Percentiles rank a stretch among this genome's conserved stretches.
Conservation (phyloP, 2,797 vertebrate genomes). For the Spondyliosoma cantharus region DNA sequence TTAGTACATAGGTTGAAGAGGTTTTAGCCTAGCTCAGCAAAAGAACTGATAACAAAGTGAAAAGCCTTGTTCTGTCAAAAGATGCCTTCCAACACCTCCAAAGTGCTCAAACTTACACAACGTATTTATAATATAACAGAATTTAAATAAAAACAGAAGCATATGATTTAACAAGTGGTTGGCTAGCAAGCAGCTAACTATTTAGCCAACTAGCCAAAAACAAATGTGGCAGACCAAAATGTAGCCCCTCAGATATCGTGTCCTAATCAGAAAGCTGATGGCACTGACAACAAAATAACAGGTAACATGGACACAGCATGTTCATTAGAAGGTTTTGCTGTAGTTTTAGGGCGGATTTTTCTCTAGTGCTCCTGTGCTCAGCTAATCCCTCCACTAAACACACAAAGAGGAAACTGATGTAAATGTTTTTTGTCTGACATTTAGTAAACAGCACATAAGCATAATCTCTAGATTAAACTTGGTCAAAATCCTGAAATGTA, state of each 20-base stretch:
- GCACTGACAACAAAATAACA: neutral
- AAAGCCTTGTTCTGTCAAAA: neutral
- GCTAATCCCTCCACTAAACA: neutral
- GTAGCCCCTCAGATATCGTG: neutral
- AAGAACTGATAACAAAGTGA: neutral
- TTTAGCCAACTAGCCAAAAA: neutral
- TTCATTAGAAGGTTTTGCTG: neutral
- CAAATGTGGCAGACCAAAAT: neutral
- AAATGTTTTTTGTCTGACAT: neutral
- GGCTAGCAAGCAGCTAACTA: neutral
- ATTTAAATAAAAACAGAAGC: no score
- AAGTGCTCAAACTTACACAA: neutral
- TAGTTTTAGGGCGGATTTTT: neutral
- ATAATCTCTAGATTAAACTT: neutral
- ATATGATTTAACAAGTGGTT: no score
- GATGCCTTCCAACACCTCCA: neutral
- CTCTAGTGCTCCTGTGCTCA: neutral
- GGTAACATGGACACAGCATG: neutral
- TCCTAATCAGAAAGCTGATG: neutral
- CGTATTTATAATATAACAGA: neutral
- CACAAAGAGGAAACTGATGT: neutral
- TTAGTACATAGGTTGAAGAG: neutral
- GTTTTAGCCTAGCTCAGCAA: neutral
- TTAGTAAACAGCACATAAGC: neutral
- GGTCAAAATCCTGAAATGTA: no score